These are phyloP conservation scores for Melanotaenia parkinsoni DNA, from an alignment of 2,797 vertebrate genomes.

Conservation along the genomic window DNA sequence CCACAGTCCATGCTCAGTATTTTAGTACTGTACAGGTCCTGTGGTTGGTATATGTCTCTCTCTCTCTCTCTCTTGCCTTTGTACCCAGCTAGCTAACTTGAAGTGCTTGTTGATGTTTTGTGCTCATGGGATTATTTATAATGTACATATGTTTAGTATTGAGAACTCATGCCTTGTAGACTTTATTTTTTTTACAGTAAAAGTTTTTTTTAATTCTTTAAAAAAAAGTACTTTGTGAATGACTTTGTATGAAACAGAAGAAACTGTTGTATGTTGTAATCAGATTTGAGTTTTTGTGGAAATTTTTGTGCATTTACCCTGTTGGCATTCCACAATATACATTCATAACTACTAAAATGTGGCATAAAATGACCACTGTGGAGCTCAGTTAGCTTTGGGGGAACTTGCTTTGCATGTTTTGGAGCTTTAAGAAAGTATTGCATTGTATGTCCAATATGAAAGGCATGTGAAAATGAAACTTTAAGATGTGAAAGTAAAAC, in stretches of 20 bases:
- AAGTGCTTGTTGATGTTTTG: background rate
- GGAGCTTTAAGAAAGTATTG: background rate
- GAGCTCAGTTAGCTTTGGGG: background rate
- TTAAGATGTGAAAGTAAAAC: slow-evolving; percentile 3
- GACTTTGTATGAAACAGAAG: background rate
- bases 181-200: slow-evolving; percentile 7
- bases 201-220: background rate
- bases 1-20: slow-evolving; percentile 17
- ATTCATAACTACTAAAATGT: background rate
- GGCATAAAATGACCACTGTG: background rate
- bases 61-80: slow-evolving; percentile 3
- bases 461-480: slow-evolving; percentile 17
- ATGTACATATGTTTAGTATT: background rate
- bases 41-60: background rate
- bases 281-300: background rate
- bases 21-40: slow-evolving; percentile 26
- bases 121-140: background rate
- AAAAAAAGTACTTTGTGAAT: background rate
- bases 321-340: background rate
- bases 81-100: background rate
- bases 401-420: background rate
- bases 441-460: background rate
- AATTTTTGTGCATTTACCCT: background rate
- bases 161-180: background rate
- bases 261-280: background rate